Percentiles rank a stretch among this genome's conserved stretches.
These are phyloP conservation scores for Callorhinus ursinus DNA, from an alignment of 2,113 vertebrate species.

Conservation along the genomic window DNA sequence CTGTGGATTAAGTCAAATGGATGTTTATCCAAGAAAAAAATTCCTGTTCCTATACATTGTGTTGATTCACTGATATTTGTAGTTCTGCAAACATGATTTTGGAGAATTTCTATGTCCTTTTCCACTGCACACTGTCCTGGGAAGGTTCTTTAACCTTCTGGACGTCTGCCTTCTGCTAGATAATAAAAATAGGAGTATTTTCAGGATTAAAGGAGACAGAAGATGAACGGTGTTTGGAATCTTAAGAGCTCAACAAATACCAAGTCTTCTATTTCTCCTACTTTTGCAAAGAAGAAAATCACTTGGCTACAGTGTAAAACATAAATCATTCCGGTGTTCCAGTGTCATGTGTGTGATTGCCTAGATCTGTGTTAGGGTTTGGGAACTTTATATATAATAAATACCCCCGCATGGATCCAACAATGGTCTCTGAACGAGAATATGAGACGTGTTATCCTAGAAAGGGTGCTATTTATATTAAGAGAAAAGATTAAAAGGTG, in stretches of 20 bases:
- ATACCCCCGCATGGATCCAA: background rate
- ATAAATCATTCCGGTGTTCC: background rate
- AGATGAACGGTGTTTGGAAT: background rate
- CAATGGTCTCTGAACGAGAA: background rate
- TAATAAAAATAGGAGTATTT: background rate
- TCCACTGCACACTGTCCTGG: fast-evolving
- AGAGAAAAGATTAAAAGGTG: background rate
- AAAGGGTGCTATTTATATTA: background rate
- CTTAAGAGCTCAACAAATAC: background rate
- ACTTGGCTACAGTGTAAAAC: background rate
- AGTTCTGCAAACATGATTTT: background rate
- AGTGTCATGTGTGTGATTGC: background rate
- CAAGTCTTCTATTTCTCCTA: background rate
- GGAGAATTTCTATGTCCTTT: background rate
- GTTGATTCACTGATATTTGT: background rate
- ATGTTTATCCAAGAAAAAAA: background rate
- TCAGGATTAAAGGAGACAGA: background rate
- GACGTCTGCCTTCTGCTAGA: background rate
- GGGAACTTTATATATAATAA: background rate
- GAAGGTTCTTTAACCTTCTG: background rate
- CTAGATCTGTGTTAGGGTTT: background rate
- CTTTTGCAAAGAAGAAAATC: background rate
- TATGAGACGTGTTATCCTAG: background rate
- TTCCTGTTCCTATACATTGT: background rate
- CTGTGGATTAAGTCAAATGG: background rate